Conservation (phyloP, 2,888 invertebrate species). For the Globia sparganii region DNA sequence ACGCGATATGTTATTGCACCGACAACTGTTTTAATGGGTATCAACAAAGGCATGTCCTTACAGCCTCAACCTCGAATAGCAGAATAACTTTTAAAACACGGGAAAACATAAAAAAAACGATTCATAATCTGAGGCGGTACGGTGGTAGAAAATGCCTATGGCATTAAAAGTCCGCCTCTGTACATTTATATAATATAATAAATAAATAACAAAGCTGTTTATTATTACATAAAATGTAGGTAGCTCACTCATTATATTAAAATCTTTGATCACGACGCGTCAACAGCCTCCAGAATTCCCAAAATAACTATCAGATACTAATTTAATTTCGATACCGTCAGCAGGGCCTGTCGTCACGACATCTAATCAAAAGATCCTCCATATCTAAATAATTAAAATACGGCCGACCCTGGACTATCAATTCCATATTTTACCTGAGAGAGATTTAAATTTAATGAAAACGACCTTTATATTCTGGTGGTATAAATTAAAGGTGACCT, state of each 20-base stretch:
- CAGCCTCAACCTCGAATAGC: too few species aligned
- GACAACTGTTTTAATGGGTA: too few species aligned
- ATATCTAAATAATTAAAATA: conserved; percentile 64
- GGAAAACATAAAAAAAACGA: too few species aligned
- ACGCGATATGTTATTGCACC: too few species aligned
- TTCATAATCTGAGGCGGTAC: too few species aligned
- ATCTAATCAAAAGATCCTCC: conserved; percentile 56
- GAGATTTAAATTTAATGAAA: conserved; percentile 56
- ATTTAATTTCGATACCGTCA: conserved; percentile 53
- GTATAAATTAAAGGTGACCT: conserved; percentile 47
- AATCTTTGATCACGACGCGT: conserved; percentile 47
- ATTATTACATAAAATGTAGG: conserved; percentile 2
- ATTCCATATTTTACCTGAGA: conserved; percentile 63
- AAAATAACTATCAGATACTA: conserved; percentile 62
- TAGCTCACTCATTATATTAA: conserved; percentile 44
- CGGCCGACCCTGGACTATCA: conserved; percentile 56
- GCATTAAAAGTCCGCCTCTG: background rate
- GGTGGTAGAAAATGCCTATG: background rate
- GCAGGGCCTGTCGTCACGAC: conserved; percentile 41
- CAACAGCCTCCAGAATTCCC: conserved; percentile 42
- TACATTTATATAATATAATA: background rate
- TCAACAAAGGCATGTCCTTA: too few species aligned
- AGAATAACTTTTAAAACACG: too few species aligned
- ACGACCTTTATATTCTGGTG: conserved; percentile 42
- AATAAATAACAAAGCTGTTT: background rate